Evolutionary conservation across 2,888 invertebrate species (phyloP).

Genomic region (Caenorhabditis uteleia): DNA sequence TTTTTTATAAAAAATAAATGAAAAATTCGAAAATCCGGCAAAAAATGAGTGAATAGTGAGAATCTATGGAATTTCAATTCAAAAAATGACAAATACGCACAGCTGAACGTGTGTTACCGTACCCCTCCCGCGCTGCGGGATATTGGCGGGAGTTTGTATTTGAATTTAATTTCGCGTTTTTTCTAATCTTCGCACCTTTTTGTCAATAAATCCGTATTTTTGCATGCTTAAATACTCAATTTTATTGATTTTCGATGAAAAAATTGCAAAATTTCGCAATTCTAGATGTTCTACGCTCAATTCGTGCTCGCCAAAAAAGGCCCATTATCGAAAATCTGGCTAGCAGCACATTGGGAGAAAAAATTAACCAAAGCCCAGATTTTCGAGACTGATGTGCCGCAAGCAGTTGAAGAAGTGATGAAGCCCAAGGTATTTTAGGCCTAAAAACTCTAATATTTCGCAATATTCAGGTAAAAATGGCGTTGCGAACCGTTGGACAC

Average conservation of each 20-base stretch:
- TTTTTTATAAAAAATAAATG: neutral
- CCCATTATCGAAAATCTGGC: slow-evolving; percentile 97
- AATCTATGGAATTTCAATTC: too few relatives aligned
- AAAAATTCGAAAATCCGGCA: neutral
- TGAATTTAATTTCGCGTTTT: neutral
- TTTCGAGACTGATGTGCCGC: slow-evolving; percentile 97
- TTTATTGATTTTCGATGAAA: neutral
- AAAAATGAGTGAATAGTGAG: too few relatives aligned
- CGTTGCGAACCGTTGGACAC: slow-evolving; percentile 96
- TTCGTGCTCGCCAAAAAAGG: slow-evolving; percentile 75
- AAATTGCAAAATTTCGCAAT: neutral
- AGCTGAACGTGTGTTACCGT: too few relatives aligned
- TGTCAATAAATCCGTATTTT: slow-evolving; percentile 13
- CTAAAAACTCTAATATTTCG: neutral
- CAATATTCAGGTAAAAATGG: slow-evolving; percentile 85
- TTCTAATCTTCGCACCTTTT: too few relatives aligned
- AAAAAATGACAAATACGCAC: too few relatives aligned
- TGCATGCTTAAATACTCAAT: too few relatives aligned
- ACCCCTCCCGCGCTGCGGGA: too few relatives aligned
- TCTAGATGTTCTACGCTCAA: slow-evolving; percentile 42
- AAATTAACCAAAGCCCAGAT: slow-evolving; percentile 98
- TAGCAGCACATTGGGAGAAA: slow-evolving; percentile 99
- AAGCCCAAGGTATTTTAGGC: slow-evolving; percentile 83
- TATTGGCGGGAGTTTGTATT: neutral
- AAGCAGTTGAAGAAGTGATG: slow-evolving; percentile 95